These are phyloP conservation scores for Drosophila chauvacae DNA, from an alignment of 1,140 invertebrate species.

Conservation along the genomic window DNA sequence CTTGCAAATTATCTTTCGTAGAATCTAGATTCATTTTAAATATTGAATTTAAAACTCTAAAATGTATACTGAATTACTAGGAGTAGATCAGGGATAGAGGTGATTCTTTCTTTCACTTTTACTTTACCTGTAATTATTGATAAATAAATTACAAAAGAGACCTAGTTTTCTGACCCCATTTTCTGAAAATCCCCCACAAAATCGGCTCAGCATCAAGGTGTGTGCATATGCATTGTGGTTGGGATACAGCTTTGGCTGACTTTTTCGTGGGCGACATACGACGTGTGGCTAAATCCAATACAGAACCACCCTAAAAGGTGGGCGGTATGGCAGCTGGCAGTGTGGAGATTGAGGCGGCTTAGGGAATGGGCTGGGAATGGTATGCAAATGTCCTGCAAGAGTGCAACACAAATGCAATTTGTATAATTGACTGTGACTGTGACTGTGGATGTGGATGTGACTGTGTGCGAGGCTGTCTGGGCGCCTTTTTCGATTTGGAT, in stretches of 20 bases:
- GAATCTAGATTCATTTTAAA: no score
- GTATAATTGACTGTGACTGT: constrained; percentile 75
- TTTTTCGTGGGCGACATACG: constrained; percentile 19
- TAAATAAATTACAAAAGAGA: neutral
- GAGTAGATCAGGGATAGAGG: no score
- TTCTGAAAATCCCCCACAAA: constrained; percentile 9
- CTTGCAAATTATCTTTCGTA: no score
- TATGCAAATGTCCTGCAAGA: constrained; percentile 53
- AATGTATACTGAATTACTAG: no score
- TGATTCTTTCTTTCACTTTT: neutral
- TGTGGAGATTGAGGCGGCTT: constrained; percentile 16
- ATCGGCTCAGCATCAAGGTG: constrained; percentile 11
- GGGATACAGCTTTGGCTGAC: constrained; percentile 22
- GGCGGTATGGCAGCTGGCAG: no score
- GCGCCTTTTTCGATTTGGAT: constrained; percentile 62
- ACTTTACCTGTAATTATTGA: neutral
- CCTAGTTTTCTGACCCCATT: neutral
- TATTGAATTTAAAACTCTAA: no score
- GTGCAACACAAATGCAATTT: constrained; percentile 76
- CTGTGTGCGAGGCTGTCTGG: constrained; percentile 18
- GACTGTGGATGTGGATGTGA: constrained; percentile 5
- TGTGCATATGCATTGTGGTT: constrained; percentile 14
- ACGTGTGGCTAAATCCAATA: constrained; percentile 34
- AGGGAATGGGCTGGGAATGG: constrained; percentile 13
- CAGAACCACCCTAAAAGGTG: neutral